Evolutionary conservation across 2,888 invertebrate genomes (phyloP), one percentile per base, ranked within the genome.

Genomic region (Salpingus planirostris): DNA sequence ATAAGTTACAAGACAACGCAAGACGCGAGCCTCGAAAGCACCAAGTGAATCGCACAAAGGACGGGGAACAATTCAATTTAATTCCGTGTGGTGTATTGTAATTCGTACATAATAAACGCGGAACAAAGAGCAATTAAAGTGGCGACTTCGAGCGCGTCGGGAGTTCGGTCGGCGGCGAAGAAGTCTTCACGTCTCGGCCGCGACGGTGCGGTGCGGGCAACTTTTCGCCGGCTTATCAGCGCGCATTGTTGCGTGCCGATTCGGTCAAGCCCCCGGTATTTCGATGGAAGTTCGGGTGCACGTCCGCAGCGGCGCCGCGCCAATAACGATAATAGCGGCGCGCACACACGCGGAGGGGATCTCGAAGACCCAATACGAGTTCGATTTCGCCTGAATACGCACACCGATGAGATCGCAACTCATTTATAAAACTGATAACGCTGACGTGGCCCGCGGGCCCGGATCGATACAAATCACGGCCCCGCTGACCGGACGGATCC

Each of bases 381-480:
- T 32, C 29, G 21, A 35, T 42, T 37, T 42, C 36, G 37, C 30
- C 34, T 42, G 42, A 42, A 42, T 39, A 42, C 42, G 36, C 39
- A 28, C 39, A 29, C 25, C 36, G 38, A 42, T 42, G 42, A 42
- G 39, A 42, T 42, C 36, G 33, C 42, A 42, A 42, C 36, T 42
- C 42, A 42, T 42, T 42, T 42, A 42, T 42, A 34, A 41, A 42
- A 42, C 39, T 36, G 42, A 42, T 42, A 39, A 36, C 42, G 39
- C 29, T 36, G 39, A 42, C 42, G 36, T 42, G 27, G 38, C 41
- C 38, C 27, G 22, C 37, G 36, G 39, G n/a, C 39, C 35, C 24
- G n/a, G 33, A 42, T 42, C 42, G 42, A 42, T 42, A 42, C 42
- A 42, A 42, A 42, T 42, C 40, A 42, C 35, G 22, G 34, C 25